Evolutionary conservation across 1,140 invertebrate genomes (phyloP).

Genomic region (Drosophila cardini): DNA sequence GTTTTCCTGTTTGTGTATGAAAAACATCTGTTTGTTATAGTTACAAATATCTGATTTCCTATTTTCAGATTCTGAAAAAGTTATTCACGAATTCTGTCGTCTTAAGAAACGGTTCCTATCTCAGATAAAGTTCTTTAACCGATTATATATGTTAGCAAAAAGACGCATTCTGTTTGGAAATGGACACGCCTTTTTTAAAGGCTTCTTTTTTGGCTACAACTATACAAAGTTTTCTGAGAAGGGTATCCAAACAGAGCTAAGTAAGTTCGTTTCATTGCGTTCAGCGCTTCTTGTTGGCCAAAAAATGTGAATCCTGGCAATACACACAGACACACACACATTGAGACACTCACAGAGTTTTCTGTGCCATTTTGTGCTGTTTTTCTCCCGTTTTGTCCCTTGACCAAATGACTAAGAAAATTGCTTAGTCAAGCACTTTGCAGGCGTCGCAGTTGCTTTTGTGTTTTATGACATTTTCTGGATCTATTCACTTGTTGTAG

Average conservation of each 20-base stretch:
- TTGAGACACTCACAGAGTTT: not conserved
- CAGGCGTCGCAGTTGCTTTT: constrained; percentile 64
- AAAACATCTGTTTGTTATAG: too few species aligned
- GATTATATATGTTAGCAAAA: too few species aligned
- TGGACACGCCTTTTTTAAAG: too few species aligned
- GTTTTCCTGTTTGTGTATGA: too few species aligned
- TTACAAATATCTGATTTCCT: too few species aligned
- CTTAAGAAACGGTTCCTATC: too few species aligned
- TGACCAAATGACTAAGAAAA: constrained; percentile 74
- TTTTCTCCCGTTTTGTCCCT: constrained; percentile 5
- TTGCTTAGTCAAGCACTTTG: constrained; percentile 74
- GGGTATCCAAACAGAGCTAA: not conserved
- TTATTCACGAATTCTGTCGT: too few species aligned
- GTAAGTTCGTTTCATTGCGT: constrained; percentile 24
- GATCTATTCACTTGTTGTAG: constrained; percentile 17
- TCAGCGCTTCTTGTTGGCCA: not conserved
- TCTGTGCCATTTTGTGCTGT: not conserved
- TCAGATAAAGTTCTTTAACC: too few species aligned
- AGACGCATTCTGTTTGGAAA: too few species aligned
- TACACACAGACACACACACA: constrained; percentile 2
- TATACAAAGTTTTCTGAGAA: not conserved
- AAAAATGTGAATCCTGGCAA: constrained; percentile 11
- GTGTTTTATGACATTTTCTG: constrained; percentile 69
- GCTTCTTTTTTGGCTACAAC: not conserved
- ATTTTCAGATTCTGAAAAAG: too few species aligned